Evolutionary conservation across 2,797 vertebrate genomes (phyloP).

Genomic region (Galagoides demidoff): DNA sequence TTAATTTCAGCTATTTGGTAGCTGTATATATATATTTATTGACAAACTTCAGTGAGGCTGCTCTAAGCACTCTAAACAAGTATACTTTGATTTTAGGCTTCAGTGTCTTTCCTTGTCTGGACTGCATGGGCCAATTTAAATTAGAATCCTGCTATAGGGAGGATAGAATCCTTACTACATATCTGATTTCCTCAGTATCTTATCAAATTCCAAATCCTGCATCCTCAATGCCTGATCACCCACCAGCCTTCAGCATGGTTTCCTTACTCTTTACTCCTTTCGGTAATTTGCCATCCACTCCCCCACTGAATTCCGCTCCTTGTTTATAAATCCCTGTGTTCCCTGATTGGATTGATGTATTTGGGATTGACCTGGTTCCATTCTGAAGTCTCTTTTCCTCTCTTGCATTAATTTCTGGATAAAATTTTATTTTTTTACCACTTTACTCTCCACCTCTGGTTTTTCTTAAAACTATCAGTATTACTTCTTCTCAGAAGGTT

Average conservation of each 20-base stretch:
- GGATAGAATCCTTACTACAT: not conserved
- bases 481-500: constrained; percentile 17
- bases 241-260: not conserved
- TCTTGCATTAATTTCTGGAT: not conserved
- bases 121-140: not conserved
- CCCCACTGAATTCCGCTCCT: not conserved
- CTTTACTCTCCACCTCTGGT: not conserved
- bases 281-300: not conserved
- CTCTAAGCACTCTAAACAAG: not conserved
- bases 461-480: not conserved
- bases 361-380: not conserved
- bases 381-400: not conserved
- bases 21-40: not conserved
- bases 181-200: not conserved
- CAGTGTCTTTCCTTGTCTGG: not conserved
- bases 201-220: not conserved
- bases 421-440: not conserved
- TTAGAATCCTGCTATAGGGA: not conserved
- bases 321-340: not conserved
- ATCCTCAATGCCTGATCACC: not conserved
- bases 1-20: not conserved
- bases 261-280: rapidly evolving
- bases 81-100: not conserved
- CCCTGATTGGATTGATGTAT: not conserved
- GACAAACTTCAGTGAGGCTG: not conserved